Evolutionary conservation across 2,888 invertebrate species (phyloP).

Genomic region (Gonocerus acuteangulatus): DNA sequence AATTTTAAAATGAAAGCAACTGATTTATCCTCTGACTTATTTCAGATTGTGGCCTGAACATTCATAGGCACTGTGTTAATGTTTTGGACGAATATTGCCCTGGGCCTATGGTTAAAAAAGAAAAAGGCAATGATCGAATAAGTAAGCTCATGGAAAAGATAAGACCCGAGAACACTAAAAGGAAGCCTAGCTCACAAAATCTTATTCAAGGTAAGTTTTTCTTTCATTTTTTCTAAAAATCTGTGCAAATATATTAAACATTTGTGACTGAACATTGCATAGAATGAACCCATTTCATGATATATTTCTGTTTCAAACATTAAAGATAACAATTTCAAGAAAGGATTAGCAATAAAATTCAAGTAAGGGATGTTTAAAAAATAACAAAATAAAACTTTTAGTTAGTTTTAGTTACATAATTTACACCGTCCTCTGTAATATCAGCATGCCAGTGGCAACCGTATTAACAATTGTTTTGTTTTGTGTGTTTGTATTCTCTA

Average conservation of each 20-base stretch:
- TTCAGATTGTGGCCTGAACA: constrained; percentile 78
- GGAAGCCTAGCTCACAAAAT: constrained; percentile 45
- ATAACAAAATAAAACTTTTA: too few relatives aligned
- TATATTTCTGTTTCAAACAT: too few relatives aligned
- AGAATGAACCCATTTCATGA: neutral
- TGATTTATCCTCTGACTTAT: too few relatives aligned
- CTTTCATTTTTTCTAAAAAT: neutral
- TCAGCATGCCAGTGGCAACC: too few relatives aligned
- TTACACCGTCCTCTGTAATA: too few relatives aligned
- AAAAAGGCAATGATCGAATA: constrained; percentile 61
- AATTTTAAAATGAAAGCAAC: neutral
- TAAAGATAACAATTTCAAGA: too few relatives aligned
- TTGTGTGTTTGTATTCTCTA: too few relatives aligned
- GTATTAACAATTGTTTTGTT: too few relatives aligned
- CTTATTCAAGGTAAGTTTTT: constrained; percentile 45
- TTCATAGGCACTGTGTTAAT: constrained; percentile 75
- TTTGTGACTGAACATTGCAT: neutral
- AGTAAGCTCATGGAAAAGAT: constrained; percentile 66
- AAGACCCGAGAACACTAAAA: constrained; percentile 46
- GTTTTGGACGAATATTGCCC: constrained; percentile 75
- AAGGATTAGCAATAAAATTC: too few relatives aligned
- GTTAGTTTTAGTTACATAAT: too few relatives aligned
- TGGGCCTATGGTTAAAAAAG: constrained; percentile 56
- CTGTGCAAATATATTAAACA: neutral
- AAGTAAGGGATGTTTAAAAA: too few relatives aligned